phyloP scores from a whole-genome alignment of 2,797 vertebrate species.

The Sciurus carolinensis region DNA sequence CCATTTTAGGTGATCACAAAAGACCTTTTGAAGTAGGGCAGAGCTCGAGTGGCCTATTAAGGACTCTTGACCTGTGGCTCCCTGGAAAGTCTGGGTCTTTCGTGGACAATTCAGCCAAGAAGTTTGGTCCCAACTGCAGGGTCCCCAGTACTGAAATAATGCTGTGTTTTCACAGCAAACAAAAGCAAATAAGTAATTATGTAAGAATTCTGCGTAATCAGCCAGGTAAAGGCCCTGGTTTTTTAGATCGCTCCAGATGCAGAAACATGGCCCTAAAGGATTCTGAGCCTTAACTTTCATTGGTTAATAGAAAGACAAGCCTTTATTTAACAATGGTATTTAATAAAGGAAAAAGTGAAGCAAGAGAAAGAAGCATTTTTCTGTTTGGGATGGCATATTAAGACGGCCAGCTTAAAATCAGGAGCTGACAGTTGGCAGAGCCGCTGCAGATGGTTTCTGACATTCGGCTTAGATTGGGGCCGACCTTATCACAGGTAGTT shows the following conservation, averaged over 20 bases:
- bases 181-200: conserved; percentile 56
- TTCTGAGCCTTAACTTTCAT: neutral
- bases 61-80: conserved; percentile 29
- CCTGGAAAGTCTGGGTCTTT: neutral
- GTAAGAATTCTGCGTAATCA: conserved; percentile 22
- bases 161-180: conserved; percentile 30
- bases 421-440: neutral
- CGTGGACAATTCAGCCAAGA: neutral
- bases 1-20: conserved; percentile 95
- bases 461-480: conserved; percentile 30
- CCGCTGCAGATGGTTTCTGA: conserved; percentile 66
- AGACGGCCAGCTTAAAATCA: conserved; percentile 27
- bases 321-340: conserved; percentile 50
- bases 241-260: neutral
- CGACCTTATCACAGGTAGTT: conserved; percentile 38
- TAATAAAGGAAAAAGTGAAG: neutral
- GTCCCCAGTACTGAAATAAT: conserved; percentile 1
- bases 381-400: neutral
- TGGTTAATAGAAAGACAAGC: neutral
- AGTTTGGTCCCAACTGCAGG: neutral
- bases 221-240: conserved; percentile 2
- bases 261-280: neutral
- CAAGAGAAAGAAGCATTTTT: neutral
- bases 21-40: neutral
- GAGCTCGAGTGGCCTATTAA: neutral